Conservation (phyloP, 2,797 vertebrate genomes). For the Lithobates sylvaticus region DNA sequence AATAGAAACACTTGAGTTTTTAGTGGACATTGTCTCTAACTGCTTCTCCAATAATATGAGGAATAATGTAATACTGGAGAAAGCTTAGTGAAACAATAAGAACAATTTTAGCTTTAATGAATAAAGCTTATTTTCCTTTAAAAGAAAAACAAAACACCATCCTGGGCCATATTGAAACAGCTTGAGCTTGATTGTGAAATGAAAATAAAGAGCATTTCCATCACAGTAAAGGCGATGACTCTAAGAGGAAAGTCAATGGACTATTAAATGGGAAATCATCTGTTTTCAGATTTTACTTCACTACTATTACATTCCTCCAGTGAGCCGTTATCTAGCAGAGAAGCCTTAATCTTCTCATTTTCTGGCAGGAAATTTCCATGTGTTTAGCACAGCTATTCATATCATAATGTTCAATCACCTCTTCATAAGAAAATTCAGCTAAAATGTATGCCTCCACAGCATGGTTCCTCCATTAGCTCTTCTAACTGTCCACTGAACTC, state of each 20-base stretch:
- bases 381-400: constrained; percentile 77
- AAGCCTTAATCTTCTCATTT: constrained; percentile 70
- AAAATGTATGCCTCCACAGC: constrained; percentile 75
- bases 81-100: constrained; percentile 45
- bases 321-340: constrained; percentile 71
- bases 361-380: constrained; percentile 70
- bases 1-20: constrained; percentile 13
- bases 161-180: constrained; percentile 69
- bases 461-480: constrained; percentile 74
- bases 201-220: constrained; percentile 71
- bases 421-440: constrained; percentile 70
- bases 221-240: constrained; percentile 72
- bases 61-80: constrained; percentile 43
- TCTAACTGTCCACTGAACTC: constrained; percentile 72
- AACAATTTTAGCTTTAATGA: constrained; percentile 36
- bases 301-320: constrained; percentile 79
- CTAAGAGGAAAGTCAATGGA: constrained; percentile 85
- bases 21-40: constrained; percentile 9
- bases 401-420: constrained; percentile 75
- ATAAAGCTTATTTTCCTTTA: constrained; percentile 54
- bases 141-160: constrained; percentile 49
- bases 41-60: constrained; percentile 29
- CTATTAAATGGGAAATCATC: constrained; percentile 91
- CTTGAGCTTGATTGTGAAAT: constrained; percentile 73
- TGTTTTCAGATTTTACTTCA: constrained; percentile 86